These are phyloP conservation scores for Alauda arvensis DNA, from an alignment of 2,797 vertebrate species.

Conservation along the genomic window DNA sequence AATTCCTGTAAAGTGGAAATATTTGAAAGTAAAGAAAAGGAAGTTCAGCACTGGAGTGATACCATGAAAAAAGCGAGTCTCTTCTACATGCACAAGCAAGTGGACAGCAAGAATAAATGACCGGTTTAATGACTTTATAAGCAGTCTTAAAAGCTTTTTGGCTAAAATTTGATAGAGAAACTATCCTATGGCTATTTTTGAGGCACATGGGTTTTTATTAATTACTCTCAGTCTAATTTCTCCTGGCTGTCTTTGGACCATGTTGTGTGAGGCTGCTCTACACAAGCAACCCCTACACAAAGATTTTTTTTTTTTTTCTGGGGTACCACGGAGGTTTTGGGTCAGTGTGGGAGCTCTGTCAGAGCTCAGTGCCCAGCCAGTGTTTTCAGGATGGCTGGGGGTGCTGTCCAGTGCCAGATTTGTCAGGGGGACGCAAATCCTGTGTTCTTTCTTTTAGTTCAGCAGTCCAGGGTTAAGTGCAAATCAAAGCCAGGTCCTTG, in stretches of 20 bases:
- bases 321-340: background rate
- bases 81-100: fast-evolving
- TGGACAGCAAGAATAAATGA: background rate
- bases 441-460: background rate
- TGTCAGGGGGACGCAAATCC: background rate
- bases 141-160: background rate
- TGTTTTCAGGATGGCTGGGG: fast-evolving
- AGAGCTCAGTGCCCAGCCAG: background rate
- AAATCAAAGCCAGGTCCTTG: background rate
- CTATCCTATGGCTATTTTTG: background rate
- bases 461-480: background rate
- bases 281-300: background rate
- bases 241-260: background rate
- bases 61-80: background rate
- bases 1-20: background rate
- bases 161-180: background rate
- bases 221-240: background rate
- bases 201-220: background rate
- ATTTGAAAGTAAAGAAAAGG: background rate
- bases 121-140: background rate
- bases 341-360: background rate
- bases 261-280: background rate
- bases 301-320: no score
- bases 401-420: no score
- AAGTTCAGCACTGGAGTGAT: background rate